Base-by-base conservation (phyloP, 2,888 invertebrate species). In the Nymphalis c-album region DNA sequence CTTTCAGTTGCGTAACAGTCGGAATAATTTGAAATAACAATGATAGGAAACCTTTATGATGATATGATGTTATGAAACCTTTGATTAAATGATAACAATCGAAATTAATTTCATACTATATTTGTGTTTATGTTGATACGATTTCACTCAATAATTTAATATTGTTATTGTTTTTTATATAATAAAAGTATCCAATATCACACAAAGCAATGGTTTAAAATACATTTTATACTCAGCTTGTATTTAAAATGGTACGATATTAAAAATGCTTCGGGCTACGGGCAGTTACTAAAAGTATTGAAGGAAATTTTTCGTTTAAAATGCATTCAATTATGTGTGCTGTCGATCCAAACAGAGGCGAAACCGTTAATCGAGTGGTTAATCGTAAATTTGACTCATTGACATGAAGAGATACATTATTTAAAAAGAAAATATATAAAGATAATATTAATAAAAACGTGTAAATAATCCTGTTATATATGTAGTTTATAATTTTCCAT, bases 261-360 rank as follows among this genome's bases (percentile, higher is more conserved):
- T 17, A 40, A 57, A 57, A 57, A 57, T 40, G 35, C 18, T 26
- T 40, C 57, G 57, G 18, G 40, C 40, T 57, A 18, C 18, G 57
- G 18, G 57, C 35, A 31, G 53, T 55, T 31, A 40, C 57, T 57
- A 57, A 57, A 40, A 57, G 57, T n/a, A 40, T 40, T 40, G 18
- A 57, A 40, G n/a, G 18, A 35, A 40, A 40, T 18, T 57, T 57
- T 57, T 57, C 40, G 40, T 40, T 40, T 57, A 57, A 57, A 57
- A 57, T 57, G 40, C 57, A 57, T 57, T 57, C 40, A 57, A 57
- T 57, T 40, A 57, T 40, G 57, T 57, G 57, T 57, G 57, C 18
- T 57, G 35, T 57, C 57, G 57, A 57, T 57, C 57, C 57, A 57
- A 57, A 57, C 57, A 40, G 57, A 35, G 57, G 57, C 57, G 18